phyloP scores from a whole-genome alignment of 2,888 invertebrate species.

The Formica aserva region DNA sequence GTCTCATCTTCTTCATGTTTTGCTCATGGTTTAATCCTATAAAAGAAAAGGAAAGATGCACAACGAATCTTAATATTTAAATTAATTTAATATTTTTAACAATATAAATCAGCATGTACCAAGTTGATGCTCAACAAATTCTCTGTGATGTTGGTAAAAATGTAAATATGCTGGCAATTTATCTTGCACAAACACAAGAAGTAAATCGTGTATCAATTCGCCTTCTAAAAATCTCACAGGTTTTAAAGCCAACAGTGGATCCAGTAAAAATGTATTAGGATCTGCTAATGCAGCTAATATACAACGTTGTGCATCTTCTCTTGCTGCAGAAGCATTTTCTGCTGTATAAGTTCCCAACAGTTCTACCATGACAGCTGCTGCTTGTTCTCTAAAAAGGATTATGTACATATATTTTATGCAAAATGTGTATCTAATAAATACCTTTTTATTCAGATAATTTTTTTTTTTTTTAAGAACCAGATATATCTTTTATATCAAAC shows the following conservation, averaged over 20 bases:
- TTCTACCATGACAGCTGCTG: constrained; percentile 98
- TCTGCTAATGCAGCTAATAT: constrained; percentile 98
- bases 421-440: constrained; percentile 34
- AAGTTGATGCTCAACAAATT: constrained; percentile 91
- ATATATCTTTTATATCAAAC: background rate
- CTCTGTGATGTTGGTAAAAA: constrained; percentile 97
- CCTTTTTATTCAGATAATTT: constrained; percentile 4
- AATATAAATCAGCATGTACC: constrained; percentile 78
- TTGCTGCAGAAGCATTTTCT: constrained; percentile 98
- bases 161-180: constrained; percentile 96
- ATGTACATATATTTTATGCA: constrained; percentile 39
- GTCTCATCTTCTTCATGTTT: constrained; percentile 98
- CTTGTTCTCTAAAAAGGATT: constrained; percentile 91
- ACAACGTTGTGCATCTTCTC: constrained; percentile 98
- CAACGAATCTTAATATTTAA: background rate
- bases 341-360: constrained; percentile 98
- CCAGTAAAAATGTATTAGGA: constrained; percentile 97
- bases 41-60: background rate
- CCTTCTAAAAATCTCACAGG: constrained; percentile 98
- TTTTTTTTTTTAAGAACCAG: background rate
- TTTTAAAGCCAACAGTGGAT: constrained; percentile 96
- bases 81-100: constrained; percentile 22
- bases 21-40: constrained; percentile 95
- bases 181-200: constrained; percentile 98
- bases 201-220: constrained; percentile 96